These are phyloP conservation scores for Coryphaenoides rupestris DNA, from an alignment of 2,113 vertebrate species.

Conservation along the genomic window DNA sequence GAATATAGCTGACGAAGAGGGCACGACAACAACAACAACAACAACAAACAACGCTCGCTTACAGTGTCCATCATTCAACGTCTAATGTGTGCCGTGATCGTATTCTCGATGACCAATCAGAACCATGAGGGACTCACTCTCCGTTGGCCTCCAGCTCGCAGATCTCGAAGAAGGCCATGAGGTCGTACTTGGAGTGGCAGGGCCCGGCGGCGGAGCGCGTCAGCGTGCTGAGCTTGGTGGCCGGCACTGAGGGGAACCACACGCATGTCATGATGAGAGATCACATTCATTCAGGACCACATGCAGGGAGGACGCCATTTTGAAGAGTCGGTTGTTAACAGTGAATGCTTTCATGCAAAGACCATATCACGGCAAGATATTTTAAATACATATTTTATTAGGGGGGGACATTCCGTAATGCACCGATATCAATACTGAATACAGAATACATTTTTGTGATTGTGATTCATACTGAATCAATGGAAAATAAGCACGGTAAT, in stretches of 20 bases:
- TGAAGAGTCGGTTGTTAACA: neutral
- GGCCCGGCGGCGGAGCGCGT: slow-evolving; percentile 85
- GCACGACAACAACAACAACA: slow-evolving; percentile 7
- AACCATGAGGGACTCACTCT: slow-evolving; percentile 80
- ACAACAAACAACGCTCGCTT: slow-evolving; percentile 2
- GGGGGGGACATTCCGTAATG: too few relatives aligned
- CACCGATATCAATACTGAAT: too few relatives aligned
- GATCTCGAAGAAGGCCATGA: slow-evolving; percentile 98
- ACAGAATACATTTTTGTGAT: too few relatives aligned
- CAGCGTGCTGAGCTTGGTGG: slow-evolving; percentile 91
- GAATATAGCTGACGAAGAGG: slow-evolving; percentile 86
- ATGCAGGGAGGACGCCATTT: neutral
- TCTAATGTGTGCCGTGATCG: neutral
- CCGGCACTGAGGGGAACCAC: slow-evolving; percentile 79
- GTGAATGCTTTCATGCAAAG: too few relatives aligned
- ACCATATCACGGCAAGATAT: too few relatives aligned
- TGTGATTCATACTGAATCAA: too few relatives aligned
- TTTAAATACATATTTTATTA: too few relatives aligned
- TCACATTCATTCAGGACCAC: neutral
- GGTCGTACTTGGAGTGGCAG: slow-evolving; percentile 94
- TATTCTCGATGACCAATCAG: neutral
- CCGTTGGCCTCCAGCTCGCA: slow-evolving; percentile 97
- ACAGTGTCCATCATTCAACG: neutral
- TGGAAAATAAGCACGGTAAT: too few relatives aligned
- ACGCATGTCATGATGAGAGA: slow-evolving; percentile 9